Percentiles rank a stretch among this genome's conserved stretches.
phyloP scores from a whole-genome alignment of 2,797 vertebrate species.

The Tokudaia tokunoshimensis region DNA sequence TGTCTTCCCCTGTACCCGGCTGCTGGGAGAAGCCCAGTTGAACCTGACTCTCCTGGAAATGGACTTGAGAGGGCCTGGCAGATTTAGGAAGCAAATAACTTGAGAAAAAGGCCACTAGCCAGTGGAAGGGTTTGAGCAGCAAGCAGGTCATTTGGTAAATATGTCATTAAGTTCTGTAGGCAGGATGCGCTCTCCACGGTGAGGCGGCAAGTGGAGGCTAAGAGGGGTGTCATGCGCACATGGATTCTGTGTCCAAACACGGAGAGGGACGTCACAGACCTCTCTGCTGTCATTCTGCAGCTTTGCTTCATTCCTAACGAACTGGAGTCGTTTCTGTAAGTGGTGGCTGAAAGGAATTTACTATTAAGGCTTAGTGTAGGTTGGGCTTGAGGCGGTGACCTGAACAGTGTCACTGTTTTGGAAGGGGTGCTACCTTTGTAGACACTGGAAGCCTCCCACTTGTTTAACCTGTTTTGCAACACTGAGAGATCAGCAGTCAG shows the following conservation, averaged over 20 bases:
- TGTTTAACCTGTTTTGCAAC: background rate
- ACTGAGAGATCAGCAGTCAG: background rate
- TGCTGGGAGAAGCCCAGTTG: background rate
- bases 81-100: background rate
- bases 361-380: background rate
- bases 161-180: background rate
- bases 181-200: background rate
- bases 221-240: background rate
- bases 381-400: background rate
- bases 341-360: background rate
- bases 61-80: background rate
- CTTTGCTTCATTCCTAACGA: background rate
- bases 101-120: background rate
- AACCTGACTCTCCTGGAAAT: background rate
- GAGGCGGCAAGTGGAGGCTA: background rate
- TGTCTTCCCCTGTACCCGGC: background rate
- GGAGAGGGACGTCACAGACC: background rate
- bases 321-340: background rate
- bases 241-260: background rate
- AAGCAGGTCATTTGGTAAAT: background rate
- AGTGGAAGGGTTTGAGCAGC: background rate
- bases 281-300: background rate
- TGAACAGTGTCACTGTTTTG: background rate
- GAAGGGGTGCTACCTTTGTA: background rate
- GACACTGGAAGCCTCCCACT: background rate